Percentiles rank a stretch among this genome's conserved stretches.
These are phyloP conservation scores for Craniophora ligustri DNA, from an alignment of 2,888 invertebrate genomes.

Conservation along the genomic window DNA sequence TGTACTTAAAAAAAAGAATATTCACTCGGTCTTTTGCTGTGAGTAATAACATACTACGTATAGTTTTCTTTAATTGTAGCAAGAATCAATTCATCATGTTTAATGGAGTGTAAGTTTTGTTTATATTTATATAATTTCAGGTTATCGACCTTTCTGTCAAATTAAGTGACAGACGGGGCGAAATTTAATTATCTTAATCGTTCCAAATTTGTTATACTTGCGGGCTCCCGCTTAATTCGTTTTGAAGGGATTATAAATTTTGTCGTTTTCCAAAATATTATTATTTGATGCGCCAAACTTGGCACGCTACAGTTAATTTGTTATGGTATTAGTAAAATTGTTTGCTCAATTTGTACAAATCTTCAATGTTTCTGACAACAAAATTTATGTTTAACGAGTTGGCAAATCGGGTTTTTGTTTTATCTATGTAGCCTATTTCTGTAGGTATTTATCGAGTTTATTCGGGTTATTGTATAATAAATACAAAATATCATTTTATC, in stretches of 20 bases:
- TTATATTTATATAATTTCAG: no score
- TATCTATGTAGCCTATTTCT: not conserved
- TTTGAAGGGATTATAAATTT: constrained; percentile 70
- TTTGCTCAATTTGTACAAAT: constrained; percentile 15
- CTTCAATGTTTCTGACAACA: constrained; percentile 5
- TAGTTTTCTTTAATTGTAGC: no score
- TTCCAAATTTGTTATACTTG: constrained; percentile 33
- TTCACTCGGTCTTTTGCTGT: no score
- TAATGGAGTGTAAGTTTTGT: no score
- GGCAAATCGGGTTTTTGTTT: constrained; percentile 4
- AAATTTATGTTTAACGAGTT: constrained; percentile 7
- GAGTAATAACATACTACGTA: no score
- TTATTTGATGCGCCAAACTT: constrained; percentile 53
- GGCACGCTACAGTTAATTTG: constrained; percentile 21
- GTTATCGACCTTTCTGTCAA: no score
- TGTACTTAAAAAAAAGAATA: no score
- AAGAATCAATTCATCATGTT: no score
- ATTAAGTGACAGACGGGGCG: constrained; percentile 59
- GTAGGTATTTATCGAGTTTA: no score
- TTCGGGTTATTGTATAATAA: not conserved
- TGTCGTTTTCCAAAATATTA: constrained; percentile 59
- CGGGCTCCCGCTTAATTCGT: constrained; percentile 62
- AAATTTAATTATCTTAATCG: constrained; percentile 77
- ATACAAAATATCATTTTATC: not conserved
- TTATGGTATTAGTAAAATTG: constrained; percentile 9